phyloP scores from a whole-genome alignment of 2,113 vertebrate species.

The Isichthys henryi region DNA sequence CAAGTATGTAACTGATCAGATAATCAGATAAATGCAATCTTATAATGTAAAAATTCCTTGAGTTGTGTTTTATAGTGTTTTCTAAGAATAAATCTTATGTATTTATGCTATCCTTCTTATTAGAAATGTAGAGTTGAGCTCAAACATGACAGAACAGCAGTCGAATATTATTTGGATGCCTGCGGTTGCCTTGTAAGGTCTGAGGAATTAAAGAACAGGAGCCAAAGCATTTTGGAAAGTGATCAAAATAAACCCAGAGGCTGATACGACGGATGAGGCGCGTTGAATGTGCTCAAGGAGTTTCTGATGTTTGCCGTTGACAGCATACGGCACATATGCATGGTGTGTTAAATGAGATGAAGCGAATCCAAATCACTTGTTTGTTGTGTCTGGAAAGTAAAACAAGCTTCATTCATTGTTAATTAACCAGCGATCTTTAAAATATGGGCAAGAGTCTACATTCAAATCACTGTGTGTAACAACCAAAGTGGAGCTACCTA shows the following conservation, averaged over 20 bases:
- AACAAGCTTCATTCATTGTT: neutral
- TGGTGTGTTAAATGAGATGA: neutral
- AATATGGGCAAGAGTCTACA: neutral
- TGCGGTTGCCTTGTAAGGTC: neutral
- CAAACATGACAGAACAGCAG: neutral
- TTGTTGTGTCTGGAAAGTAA: neutral
- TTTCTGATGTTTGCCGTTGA: neutral
- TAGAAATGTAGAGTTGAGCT: neutral
- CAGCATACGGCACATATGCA: neutral
- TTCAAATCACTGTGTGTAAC: neutral
- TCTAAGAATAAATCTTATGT: neutral
- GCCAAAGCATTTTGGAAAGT: slow-evolving; percentile 9
- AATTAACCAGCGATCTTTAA: neutral
- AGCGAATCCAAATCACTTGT: neutral
- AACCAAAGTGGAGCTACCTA: neutral
- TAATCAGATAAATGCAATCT: neutral
- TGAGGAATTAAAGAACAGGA: neutral
- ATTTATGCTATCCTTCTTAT: neutral
- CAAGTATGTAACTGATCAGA: neutral
- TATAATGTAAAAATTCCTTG: neutral
- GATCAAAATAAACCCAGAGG: slow-evolving; percentile 17
- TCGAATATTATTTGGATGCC: neutral
- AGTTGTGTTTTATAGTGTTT: neutral
- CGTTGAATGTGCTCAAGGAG: neutral
- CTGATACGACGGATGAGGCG: neutral